These are phyloP conservation scores for Bubalus kerabau DNA, from an alignment of 2,113 vertebrate species.

Conservation along the genomic window DNA sequence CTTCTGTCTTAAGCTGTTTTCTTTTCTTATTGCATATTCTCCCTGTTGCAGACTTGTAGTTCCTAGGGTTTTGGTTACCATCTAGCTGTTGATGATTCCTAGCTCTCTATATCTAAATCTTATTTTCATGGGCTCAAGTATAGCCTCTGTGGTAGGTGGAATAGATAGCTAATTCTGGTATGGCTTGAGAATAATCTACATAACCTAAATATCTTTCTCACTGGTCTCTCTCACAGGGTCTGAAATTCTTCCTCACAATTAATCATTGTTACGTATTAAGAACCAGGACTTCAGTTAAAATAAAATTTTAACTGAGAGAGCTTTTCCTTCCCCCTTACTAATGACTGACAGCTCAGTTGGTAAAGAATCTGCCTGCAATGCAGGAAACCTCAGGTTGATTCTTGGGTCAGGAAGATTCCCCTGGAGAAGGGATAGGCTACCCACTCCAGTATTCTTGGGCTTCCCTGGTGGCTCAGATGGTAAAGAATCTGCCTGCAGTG, in stretches of 20 bases:
- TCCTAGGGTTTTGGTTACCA: neutral
- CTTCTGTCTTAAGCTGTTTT: neutral
- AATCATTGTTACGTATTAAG: slow-evolving; percentile 26
- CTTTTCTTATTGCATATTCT: neutral
- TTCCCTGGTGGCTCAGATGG: neutral
- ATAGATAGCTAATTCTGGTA: neutral
- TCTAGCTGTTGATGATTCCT: neutral
- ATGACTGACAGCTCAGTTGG: neutral
- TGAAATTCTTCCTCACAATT: neutral
- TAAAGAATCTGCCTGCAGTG: neutral
- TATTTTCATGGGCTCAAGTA: neutral
- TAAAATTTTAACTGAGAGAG: slow-evolving; percentile 1
- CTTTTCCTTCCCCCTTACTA: neutral
- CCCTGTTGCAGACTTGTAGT: neutral
- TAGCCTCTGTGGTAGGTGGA: neutral
- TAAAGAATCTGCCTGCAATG: neutral
- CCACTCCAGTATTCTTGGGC: neutral
- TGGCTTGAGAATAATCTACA: slow-evolving; percentile 1
- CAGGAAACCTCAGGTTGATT: neutral
- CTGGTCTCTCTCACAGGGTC: neutral
- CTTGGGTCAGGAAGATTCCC: neutral
- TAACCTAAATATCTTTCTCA: neutral
- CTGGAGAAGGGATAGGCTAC: neutral
- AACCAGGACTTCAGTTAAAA: neutral
- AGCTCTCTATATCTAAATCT: neutral